Conservation (phyloP, 2,797 vertebrate species). For the Sphaeramia orbicularis region DNA sequence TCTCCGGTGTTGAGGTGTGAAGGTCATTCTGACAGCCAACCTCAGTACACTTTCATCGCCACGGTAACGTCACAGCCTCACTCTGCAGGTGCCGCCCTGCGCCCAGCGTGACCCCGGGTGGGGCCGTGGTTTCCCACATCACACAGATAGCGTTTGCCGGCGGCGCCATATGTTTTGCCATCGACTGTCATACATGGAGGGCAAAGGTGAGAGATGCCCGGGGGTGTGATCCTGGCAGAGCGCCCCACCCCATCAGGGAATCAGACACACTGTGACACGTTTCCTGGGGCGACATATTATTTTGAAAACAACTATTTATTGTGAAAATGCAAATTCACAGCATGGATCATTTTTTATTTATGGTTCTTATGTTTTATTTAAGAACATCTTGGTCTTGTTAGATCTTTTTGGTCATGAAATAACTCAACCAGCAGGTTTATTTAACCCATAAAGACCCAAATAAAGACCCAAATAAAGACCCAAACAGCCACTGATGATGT, state of each 20-base stretch:
- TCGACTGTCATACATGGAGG: slow-evolving; percentile 58
- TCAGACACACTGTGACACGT: slow-evolving; percentile 45
- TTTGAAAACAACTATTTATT: slow-evolving; percentile 44
- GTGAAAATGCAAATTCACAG: slow-evolving; percentile 40
- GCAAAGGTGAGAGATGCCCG: slow-evolving; percentile 69
- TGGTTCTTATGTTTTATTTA: background rate
- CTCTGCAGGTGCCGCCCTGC: slow-evolving; percentile 51
- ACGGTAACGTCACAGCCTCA: slow-evolving; percentile 24
- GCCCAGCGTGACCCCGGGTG: slow-evolving; percentile 51
- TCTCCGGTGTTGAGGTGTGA: slow-evolving; percentile 67
- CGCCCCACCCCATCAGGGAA: slow-evolving; percentile 67
- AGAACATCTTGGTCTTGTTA: background rate
- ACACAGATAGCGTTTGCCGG: slow-evolving; percentile 36
- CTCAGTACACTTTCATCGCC: slow-evolving; percentile 7
- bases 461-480: too few relatives aligned
- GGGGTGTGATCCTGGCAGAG: slow-evolving; percentile 58
- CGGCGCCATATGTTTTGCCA: slow-evolving; percentile 59
- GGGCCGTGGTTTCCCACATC: slow-evolving; percentile 35
- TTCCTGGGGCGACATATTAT: slow-evolving; percentile 43
- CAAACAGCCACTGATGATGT: too few relatives aligned
- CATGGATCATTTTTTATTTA: slow-evolving; percentile 22
- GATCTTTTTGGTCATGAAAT: slow-evolving; percentile 20
- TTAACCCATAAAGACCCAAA: too few relatives aligned
- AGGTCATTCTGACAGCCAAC: slow-evolving; percentile 68
- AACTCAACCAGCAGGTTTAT: slow-evolving; percentile 14